phyloP scores from a whole-genome alignment of 2,888 invertebrate genomes.

The Oxyteleia sp. region DNA sequence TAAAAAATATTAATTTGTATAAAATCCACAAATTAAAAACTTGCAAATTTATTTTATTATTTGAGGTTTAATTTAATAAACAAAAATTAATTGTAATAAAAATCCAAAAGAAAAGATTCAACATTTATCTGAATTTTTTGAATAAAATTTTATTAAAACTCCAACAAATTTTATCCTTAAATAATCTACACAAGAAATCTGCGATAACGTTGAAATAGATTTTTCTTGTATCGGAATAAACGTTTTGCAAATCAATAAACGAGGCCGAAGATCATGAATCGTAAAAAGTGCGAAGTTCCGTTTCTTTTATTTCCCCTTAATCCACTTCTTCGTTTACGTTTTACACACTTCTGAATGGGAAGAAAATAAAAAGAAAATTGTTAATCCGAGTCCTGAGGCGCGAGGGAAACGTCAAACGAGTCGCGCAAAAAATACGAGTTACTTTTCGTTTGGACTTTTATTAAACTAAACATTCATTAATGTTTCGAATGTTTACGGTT shows the following conservation, averaged over 20 bases:
- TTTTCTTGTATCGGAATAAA: conserved; percentile 20
- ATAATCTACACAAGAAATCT: too few relatives aligned
- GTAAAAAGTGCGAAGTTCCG: conserved; percentile 10
- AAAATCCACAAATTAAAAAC: too few relatives aligned
- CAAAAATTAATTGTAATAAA: too few relatives aligned
- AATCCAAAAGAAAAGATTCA: too few relatives aligned
- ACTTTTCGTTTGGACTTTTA: conserved; percentile 9
- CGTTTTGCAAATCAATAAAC: conserved; percentile 43
- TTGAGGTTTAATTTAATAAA: too few relatives aligned
- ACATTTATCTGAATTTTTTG: too few relatives aligned
- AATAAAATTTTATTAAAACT: too few relatives aligned
- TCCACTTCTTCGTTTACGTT: conserved; percentile 49
- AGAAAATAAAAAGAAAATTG: conserved; percentile 36
- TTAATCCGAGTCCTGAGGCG: conserved; percentile 18
- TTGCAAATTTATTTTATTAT: too few relatives aligned
- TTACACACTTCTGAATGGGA: conserved; percentile 29
- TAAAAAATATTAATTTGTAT: too few relatives aligned
- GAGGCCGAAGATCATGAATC: conserved; percentile 26
- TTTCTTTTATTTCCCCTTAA: conserved; percentile 50
- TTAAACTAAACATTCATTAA: conserved; percentile 26
- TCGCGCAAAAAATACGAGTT: neutral
- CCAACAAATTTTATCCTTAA: too few relatives aligned
- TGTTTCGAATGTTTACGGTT: conserved; percentile 13
- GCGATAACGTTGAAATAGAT: neutral
- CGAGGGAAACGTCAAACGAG: conserved; percentile 20